These are phyloP conservation scores for Acipenser oxyrinchus DNA, from an alignment of 2,797 vertebrate species.

Conservation along the genomic window DNA sequence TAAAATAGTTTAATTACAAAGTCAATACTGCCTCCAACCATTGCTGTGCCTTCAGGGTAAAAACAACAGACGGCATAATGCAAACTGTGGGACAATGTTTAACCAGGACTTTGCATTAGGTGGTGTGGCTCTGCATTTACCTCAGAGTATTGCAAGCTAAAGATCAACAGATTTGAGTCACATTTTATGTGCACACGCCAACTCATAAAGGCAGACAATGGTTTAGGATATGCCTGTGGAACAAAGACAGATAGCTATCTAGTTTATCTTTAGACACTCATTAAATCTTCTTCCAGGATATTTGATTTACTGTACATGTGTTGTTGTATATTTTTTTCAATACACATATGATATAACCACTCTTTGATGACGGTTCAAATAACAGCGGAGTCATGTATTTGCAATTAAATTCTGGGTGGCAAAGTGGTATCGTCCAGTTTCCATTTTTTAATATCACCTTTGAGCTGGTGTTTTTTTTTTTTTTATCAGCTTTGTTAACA, in stretches of 20 bases:
- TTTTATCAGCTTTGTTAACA: too few relatives aligned
- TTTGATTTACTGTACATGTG: too few relatives aligned
- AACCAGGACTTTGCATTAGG: conserved; percentile 96
- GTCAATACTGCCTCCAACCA: conserved; percentile 96
- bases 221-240: neutral
- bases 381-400: too few relatives aligned
- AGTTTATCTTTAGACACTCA: too few relatives aligned
- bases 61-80: conserved; percentile 97
- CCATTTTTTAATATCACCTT: too few relatives aligned
- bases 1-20: conserved; percentile 99
- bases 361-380: too few relatives aligned
- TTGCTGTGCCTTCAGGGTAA: conserved; percentile 80
- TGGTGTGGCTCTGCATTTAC: conserved; percentile 51
- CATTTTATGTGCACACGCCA: conserved; percentile 29
- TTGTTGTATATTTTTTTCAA: too few relatives aligned
- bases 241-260: neutral
- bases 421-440: too few relatives aligned
- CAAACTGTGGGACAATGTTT: conserved; percentile 97
- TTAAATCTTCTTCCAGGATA: too few relatives aligned
- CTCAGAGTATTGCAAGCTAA: conserved; percentile 49
- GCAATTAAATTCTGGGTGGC: too few relatives aligned
- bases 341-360: too few relatives aligned
- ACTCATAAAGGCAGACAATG: neutral
- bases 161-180: conserved; percentile 48
- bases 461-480: too few relatives aligned